phyloP scores from a whole-genome alignment of 2,797 vertebrate genomes.

The Heterohyrax brucei region DNA sequence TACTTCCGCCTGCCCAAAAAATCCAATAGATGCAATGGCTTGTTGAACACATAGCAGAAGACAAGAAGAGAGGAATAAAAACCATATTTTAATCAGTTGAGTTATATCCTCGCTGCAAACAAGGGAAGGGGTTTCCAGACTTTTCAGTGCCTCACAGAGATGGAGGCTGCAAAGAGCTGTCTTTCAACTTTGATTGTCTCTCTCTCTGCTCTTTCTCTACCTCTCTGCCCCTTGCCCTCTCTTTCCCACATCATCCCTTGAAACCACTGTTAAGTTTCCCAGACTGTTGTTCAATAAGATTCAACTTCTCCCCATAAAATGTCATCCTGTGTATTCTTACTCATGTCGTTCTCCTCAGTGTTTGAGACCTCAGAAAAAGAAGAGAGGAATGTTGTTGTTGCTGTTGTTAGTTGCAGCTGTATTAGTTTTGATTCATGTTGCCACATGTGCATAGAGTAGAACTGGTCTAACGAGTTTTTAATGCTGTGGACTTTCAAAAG shows the following conservation, averaged over 20 bases:
- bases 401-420: background rate
- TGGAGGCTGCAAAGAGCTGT: background rate
- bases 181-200: background rate
- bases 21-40: background rate
- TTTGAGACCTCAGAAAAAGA: background rate
- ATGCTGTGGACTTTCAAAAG: background rate
- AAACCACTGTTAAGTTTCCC: conserved; percentile 1
- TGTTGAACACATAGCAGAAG: background rate
- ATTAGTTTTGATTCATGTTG: background rate
- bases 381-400: background rate
- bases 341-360: background rate
- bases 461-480: background rate
- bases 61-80: background rate
- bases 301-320: background rate
- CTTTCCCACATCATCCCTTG: background rate
- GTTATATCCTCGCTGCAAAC: background rate
- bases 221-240: background rate
- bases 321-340: background rate
- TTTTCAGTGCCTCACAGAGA: background rate
- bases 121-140: background rate
- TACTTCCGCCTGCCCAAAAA: background rate
- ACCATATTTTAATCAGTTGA: background rate
- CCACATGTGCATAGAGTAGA: background rate
- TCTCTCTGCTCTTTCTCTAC: background rate
- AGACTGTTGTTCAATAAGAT: conserved; percentile 39